Evolutionary conservation across 2,113 vertebrate genomes (phyloP), one percentile per base, ranked within the genome.

Genomic region (Indri indri): DNA sequence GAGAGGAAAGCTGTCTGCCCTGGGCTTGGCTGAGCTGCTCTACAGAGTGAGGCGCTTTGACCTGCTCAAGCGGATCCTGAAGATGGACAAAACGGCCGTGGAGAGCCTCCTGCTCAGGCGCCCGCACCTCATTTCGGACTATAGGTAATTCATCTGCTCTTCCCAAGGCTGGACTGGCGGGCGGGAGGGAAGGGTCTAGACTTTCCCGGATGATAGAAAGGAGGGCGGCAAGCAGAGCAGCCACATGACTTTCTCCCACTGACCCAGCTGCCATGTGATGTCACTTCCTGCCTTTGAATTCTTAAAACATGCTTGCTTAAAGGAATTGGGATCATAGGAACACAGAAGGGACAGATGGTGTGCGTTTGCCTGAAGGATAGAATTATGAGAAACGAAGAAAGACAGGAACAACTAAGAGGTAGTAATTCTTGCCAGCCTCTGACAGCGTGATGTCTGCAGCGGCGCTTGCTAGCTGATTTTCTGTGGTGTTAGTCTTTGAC

Each of bases 21-120:
- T 42, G 80, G 96, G 77, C 18, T 97, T 99, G 77, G 94, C 96
- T 3, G 99, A 99, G 95, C 98, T 99, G 61, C 88, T 99, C 61
- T 98, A 98, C 85, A 98, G 98, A 66, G 92, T 99, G 61, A 98
- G 98, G 73, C 99, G 99, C 5, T 99, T 99, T 91, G 99, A 99
- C 88, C 98, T 99, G 84, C 97, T 99, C 40, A 99, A 96, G 79
- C 98, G 95, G 52, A 94, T 99, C 50, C 96, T 99, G 90, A 97
- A 98, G 32, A 98, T 95, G 73, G 99, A 98, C 96, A 99, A 91
- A 57, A 85, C 66, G 0, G 59, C 98, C 0, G 98, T 99, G 74
- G 99, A 99, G 97, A 94, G 88, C 40, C 45, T 95, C 59, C 96
- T 99, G 89, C 59, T 20, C 40, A 90, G 80, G 30, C 74, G 83